A percentile compares a stretch with the other conserved stretches of the same genome.
These are phyloP conservation scores for Idaea straminata DNA, from an alignment of 2,888 invertebrate species.

Conservation along the genomic window DNA sequence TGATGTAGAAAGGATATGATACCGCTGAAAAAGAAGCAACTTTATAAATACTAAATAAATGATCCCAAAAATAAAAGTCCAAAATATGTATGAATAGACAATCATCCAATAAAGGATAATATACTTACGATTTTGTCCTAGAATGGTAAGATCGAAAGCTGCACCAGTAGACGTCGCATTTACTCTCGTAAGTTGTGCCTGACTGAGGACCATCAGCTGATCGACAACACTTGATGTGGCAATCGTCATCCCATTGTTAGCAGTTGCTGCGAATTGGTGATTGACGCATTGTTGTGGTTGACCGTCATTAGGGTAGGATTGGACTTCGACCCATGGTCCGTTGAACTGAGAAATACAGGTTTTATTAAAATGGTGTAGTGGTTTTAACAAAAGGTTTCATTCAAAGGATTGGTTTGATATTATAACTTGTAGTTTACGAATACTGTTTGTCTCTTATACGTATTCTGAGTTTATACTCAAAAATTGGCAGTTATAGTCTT, in stretches of 20 bases:
- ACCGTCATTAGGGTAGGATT: slow-evolving; percentile 52
- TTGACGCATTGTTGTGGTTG: slow-evolving; percentile 53
- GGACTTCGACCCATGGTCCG: slow-evolving; percentile 57
- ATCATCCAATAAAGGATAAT: not conserved
- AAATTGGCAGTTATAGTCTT: not conserved
- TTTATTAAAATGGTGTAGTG: slow-evolving; percentile 10
- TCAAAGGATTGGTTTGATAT: no score
- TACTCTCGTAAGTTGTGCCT: slow-evolving; percentile 32
- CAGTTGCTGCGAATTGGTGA: slow-evolving; percentile 39
- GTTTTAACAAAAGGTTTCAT: not conserved
- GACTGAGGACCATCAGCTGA: slow-evolving; percentile 33
- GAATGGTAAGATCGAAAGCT: slow-evolving; percentile 43
- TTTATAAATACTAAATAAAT: slow-evolving; percentile 1
- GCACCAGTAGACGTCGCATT: slow-evolving; percentile 40
- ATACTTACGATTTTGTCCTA: not conserved
- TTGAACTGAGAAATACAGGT: slow-evolving; percentile 39
- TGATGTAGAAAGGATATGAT: slow-evolving; percentile 48
- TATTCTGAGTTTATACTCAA: not conserved
- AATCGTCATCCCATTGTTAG: slow-evolving; percentile 36
- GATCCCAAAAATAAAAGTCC: slow-evolving; percentile 5
- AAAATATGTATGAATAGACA: not conserved
- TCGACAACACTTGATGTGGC: slow-evolving; percentile 43
- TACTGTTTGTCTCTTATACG: not conserved
- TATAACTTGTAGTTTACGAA: not conserved
- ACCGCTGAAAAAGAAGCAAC: slow-evolving; percentile 36